Base-by-base conservation (phyloP, 2,888 invertebrate species). In the Acanthoscelides obtectus region DNA sequence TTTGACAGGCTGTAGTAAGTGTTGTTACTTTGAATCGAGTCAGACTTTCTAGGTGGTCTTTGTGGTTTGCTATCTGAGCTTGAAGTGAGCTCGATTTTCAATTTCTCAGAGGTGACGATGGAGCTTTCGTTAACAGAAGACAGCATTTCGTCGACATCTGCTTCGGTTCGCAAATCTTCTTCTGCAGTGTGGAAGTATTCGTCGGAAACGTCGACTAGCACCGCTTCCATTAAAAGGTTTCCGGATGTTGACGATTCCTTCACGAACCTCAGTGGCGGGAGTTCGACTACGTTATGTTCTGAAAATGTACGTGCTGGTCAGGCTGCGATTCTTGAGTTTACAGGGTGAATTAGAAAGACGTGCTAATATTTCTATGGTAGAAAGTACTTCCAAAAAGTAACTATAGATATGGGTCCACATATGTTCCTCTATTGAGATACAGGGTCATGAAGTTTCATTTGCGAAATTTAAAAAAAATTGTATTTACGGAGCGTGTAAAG, bases 181-280 rank as follows among this genome's bases (percentile, higher is more conserved):
- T 95, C 94, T 2, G 91, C 91, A n/a, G 91, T 88, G 0, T 89
- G 88, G 80, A 95, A 95, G 79, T 94, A 94, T 77, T 95, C 94
- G 0, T 94, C 94, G 0, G 93, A 92, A 0, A 96, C 94, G 76
- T 96, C 96, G 70, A 96, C 95, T 19, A 96, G 92, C 22, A 96
- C 93, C 0, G 96, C 96, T 86, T 96, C 96, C 94, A 96, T 95
- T 0, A 95, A 84, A 0, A 96, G 86, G 82, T 95, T 95, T 4
- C 95, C 95, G 0, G 95, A 94, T 8, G 92, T 94, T 0, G 95
- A 95, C 0, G 95, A 93, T 87, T 96, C 96, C 84, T 96, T 95
- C 0, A 94, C 92, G 84, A 96, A 96, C 74, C 96, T 88, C 79
- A 96, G 86, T 1, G 96, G 95, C 22, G 96, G 96, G 20, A 96